A percentile compares a stretch with the other conserved stretches of the same genome.
Evolutionary conservation across 2,113 vertebrate genomes (phyloP).

Genomic region (Ailuropoda melanoleuca): DNA sequence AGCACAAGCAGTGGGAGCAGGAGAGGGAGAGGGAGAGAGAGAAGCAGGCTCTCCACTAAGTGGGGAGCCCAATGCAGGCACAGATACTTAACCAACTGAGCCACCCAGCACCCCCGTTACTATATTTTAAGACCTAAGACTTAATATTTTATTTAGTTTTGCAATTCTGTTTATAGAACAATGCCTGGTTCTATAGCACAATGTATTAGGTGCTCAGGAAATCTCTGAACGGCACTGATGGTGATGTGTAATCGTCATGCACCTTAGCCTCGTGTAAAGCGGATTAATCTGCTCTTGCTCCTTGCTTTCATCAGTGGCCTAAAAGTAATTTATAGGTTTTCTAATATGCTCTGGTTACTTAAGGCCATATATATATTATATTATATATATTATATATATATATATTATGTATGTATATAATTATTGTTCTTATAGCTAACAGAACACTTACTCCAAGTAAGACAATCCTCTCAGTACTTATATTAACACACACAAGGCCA

Average conservation of each 20-base stretch:
- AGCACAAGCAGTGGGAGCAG: too few species aligned
- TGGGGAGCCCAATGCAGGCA: too few species aligned
- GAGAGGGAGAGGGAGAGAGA: too few species aligned
- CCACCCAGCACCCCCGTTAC: too few species aligned
- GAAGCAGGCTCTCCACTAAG: too few species aligned
- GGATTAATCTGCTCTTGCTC: background rate
- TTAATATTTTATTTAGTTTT: background rate
- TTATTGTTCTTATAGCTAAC: background rate
- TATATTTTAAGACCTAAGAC: background rate
- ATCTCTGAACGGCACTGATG: background rate
- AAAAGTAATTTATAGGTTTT: background rate
- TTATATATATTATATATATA: too few species aligned
- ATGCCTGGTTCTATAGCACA: too few species aligned
- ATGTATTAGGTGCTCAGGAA: background rate
- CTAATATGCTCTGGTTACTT: background rate
- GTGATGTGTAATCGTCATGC: background rate
- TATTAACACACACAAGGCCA: background rate
- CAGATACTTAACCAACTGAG: too few species aligned
- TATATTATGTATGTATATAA: too few species aligned
- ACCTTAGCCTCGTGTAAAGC: background rate
- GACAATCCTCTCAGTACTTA: background rate
- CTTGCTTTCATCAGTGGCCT: background rate
- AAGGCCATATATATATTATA: background rate
- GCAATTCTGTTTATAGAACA: background rate
- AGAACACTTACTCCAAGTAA: background rate